These are phyloP conservation scores for Zaprionus lachaisei DNA, from an alignment of 1,140 invertebrate species.

Conservation along the genomic window DNA sequence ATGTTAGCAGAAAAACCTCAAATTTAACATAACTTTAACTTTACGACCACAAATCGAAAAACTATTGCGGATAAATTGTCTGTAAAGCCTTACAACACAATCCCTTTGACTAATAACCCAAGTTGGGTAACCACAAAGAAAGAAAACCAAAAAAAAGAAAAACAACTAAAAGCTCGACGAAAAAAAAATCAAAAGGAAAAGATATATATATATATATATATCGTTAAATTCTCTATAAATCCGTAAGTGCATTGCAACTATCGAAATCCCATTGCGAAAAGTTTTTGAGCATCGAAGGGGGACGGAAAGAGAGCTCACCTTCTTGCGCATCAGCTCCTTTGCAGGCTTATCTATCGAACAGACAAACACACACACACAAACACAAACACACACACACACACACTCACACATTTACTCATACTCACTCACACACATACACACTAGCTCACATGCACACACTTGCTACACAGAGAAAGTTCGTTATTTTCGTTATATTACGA, in stretches of 20 bases:
- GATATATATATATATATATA: background rate
- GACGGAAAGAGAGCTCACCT: constrained; percentile 29
- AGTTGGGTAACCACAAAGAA: background rate
- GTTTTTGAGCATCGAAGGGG: constrained; percentile 8
- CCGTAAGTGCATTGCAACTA: constrained; percentile 51
- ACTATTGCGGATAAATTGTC: background rate
- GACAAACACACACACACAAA: constrained; percentile 14
- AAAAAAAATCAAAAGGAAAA: background rate
- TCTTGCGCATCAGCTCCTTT: constrained; percentile 44
- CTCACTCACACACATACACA: constrained; percentile 20
- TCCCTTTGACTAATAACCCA: constrained; percentile 7
- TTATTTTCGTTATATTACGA: constrained; percentile 57
- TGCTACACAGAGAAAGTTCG: constrained; percentile 33
- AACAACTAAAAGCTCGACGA: background rate
- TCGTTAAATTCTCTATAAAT: constrained; percentile 37
- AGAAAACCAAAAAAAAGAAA: background rate
- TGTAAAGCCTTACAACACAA: background rate
- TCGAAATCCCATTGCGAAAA: constrained; percentile 53
- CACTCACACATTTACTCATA: constrained; percentile 13
- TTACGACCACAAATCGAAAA: constrained; percentile 5
- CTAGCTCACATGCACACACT: background rate
- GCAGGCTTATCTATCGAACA: constrained; percentile 41
- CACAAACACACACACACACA: constrained; percentile 11
- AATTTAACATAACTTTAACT: background rate
- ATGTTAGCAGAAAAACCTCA: background rate